Evolutionary conservation across 2,888 invertebrate genomes (phyloP), one percentile per base, ranked within the genome.

Genomic region (Melieria crassipennis): DNA sequence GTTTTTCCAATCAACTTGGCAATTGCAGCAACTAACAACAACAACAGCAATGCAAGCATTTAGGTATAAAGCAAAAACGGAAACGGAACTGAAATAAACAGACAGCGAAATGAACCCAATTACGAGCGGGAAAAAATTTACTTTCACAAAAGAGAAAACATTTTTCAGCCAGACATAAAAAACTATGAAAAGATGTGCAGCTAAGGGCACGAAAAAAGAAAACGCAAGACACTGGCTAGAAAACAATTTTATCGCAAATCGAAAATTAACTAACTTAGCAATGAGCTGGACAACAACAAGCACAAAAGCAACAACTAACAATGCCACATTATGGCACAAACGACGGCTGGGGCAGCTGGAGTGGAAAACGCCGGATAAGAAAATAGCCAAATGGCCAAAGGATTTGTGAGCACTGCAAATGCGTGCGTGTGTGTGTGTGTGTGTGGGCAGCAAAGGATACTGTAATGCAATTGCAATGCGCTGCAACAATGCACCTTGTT

Each of bases 191-290:
- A 30, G 30, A 30, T 0, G 30, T 30, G 30, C 30, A 30, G 30
- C 30, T 30, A 30, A 30, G 30, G 30, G 30, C 30, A 30, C 7
- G 52, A 52, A 52, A 52, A 52, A 50, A 50, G 50, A 50, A 50
- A 13, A 52, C 1, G 52, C 11, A 52, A 52, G 13, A 52, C 6
- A 5, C 5, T n/a, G 13, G 11, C 13, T 9, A 52, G 69, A 69
- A 69, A 63, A 63, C 67, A 63, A 69, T 63, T 69, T 63, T 63
- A 69, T 69, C 56, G 47, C 69, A 69, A 63, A 69, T 69, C 69
- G 69, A 69, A 69, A 69, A 69, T 69, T 69, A 69, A 69, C 69
- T 16, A 42, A 69, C 69, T 69, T 63, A 69, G 57, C 55, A 42
- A 46, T n/a, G n/a, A 7, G 7, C 46, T 16, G 47, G 5, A 7